Conservation (phyloP, 2,113 vertebrate genomes). For the Coptodon bakossiorum region DNA sequence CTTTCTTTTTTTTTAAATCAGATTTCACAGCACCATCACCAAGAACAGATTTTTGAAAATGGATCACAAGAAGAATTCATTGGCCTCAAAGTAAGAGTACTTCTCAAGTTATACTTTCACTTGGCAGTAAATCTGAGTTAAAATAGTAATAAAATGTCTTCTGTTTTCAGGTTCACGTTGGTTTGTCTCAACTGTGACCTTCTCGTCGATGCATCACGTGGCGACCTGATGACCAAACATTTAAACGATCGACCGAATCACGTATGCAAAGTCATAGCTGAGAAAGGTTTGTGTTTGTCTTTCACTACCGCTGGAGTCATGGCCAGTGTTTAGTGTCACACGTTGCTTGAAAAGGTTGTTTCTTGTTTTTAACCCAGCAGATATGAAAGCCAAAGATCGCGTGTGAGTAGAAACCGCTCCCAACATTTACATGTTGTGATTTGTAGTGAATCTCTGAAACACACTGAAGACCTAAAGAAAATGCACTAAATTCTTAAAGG, state of each 20-base stretch:
- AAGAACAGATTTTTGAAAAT: conserved; percentile 82
- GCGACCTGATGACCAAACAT: conserved; percentile 89
- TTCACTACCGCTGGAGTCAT: not conserved
- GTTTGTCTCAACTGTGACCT: conserved; percentile 93
- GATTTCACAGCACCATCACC: conserved; percentile 85
- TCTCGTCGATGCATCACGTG: conserved; percentile 75
- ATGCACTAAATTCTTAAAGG: not conserved
- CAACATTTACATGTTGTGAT: not conserved
- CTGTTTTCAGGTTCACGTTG: conserved; percentile 74
- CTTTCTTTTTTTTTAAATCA: conserved; percentile 31
- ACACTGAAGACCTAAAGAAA: not conserved
- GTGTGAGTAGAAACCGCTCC: conserved; percentile 48
- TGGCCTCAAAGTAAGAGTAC: conserved; percentile 32
- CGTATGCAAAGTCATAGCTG: conserved; percentile 82
- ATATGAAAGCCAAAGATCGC: conserved; percentile 38
- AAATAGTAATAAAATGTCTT: not conserved
- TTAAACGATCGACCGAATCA: conserved; percentile 80
- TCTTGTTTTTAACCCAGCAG: conserved; percentile 42
- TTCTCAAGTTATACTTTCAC: not conserved
- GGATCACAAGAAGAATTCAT: conserved; percentile 22
- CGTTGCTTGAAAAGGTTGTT: conserved; percentile 8
- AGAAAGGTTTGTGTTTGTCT: conserved; percentile 72
- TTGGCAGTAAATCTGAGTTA: not conserved
- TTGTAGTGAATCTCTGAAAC: not conserved
- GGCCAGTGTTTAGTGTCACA: not conserved